Percentiles rank a stretch among this genome's conserved stretches.
Evolutionary conservation across 2,888 invertebrate species (phyloP).

Genomic region (Drosophila mettleri): DNA sequence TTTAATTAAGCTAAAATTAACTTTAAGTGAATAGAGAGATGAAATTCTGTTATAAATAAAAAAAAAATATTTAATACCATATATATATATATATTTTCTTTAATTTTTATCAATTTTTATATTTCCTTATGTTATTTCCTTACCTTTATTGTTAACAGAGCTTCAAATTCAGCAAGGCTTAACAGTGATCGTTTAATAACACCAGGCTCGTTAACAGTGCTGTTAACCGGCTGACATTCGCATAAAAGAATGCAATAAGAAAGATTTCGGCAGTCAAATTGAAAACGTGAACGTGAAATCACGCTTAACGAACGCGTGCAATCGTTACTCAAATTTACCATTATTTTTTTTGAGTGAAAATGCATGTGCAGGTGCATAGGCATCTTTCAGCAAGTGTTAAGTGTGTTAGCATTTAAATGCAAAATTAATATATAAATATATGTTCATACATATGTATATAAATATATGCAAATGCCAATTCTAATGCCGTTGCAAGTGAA

Average conservation of each 20-base stretch:
- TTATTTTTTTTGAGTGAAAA: no score
- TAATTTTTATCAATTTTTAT: no score
- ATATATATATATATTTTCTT: no score
- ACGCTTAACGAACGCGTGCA: background rate
- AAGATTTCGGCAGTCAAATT: no score
- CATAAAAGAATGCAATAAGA: background rate
- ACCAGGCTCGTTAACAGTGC: background rate
- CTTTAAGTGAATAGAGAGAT: background rate
- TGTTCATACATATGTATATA: no score
- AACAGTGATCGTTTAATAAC: background rate
- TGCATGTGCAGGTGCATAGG: no score
- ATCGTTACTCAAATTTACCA: no score
- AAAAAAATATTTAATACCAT: no score
- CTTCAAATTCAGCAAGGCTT: background rate
- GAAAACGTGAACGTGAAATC: no score
- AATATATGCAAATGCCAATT: background rate
- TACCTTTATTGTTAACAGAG: background rate
- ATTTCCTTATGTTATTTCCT: background rate
- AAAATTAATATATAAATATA: no score
- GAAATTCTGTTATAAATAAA: background rate
- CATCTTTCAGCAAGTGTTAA: no score
- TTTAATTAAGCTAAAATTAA: background rate
- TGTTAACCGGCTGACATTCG: background rate
- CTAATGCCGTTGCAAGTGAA: background rate
- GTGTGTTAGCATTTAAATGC: no score